Conservation (phyloP, 2,113 vertebrate species). For the Isurus oxyrinchus region DNA sequence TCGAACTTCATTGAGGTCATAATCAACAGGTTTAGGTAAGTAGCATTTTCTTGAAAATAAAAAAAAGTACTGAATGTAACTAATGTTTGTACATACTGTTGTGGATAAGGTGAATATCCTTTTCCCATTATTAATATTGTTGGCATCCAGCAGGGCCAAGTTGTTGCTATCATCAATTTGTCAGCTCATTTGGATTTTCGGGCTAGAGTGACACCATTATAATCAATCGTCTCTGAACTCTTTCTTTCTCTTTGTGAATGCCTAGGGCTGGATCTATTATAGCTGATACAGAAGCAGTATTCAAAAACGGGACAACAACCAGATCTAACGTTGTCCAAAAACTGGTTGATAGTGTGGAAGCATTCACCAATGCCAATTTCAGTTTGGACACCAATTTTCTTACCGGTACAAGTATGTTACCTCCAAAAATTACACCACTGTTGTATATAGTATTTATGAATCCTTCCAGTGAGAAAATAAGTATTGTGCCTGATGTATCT, state of each 20-base stretch:
- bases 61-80: neutral
- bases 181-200: neutral
- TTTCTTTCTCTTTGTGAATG: neutral
- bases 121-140: neutral
- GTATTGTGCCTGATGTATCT: too few species aligned
- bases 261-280: neutral
- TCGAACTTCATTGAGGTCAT: neutral
- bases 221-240: neutral
- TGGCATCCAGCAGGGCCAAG: neutral
- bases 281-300: too few species aligned
- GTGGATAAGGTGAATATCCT: neutral
- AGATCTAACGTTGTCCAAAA: too few species aligned
- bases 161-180: neutral
- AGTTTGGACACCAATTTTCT: neutral
- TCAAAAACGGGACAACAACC: accelerated
- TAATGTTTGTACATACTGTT: neutral
- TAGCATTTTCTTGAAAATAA: neutral
- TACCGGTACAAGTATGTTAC: neutral
- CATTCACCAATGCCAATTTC: neutral
- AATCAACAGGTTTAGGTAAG: neutral
- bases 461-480: neutral
- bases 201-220: neutral
- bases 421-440: neutral
- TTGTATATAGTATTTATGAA: neutral
- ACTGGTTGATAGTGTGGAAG: neutral